Evolutionary conservation across 2,113 vertebrate genomes (phyloP).

Genomic region (Numenius arquata): DNA sequence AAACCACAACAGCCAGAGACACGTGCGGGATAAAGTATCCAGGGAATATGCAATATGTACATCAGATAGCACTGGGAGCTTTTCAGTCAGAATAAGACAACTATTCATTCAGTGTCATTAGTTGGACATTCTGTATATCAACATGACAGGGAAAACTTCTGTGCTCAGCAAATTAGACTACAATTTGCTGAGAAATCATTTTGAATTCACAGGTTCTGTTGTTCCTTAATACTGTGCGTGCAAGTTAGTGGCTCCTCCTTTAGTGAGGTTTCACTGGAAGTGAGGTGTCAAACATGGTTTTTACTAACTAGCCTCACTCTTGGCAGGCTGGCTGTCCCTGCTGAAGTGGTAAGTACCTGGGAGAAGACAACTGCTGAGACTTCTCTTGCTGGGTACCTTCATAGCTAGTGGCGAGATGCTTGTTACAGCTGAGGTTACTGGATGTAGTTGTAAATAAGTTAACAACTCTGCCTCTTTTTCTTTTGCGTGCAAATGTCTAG

Average conservation of each 20-base stretch:
- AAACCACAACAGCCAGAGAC: constrained; percentile 33
- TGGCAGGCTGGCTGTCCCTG: not conserved
- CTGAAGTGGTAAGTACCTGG: not conserved
- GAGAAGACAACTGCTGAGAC: not conserved
- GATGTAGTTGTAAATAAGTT: not conserved
- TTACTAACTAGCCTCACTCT: not conserved
- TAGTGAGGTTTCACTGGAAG: not conserved
- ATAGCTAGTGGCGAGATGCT: not conserved
- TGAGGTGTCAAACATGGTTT: not conserved
- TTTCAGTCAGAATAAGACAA: constrained; percentile 8
- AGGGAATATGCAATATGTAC: not conserved
- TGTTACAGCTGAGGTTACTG: not conserved
- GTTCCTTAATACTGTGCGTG: constrained; percentile 14
- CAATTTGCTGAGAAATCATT: constrained; percentile 46
- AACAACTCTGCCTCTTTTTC: not conserved
- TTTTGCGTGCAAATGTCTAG: not conserved
- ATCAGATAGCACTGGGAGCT: not conserved
- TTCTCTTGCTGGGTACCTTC: not conserved
- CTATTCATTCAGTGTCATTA: constrained; percentile 53
- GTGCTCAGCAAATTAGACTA: constrained; percentile 51
- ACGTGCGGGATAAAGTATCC: not conserved
- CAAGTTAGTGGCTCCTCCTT: constrained; percentile 9
- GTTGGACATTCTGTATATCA: not conserved
- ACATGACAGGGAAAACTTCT: constrained; percentile 56
- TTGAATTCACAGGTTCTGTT: constrained; percentile 21